Evolutionary conservation across 1,140 invertebrate genomes (phyloP), one percentile per base, ranked within the genome.

Genomic region (Cardiocondyla obscurior): DNA sequence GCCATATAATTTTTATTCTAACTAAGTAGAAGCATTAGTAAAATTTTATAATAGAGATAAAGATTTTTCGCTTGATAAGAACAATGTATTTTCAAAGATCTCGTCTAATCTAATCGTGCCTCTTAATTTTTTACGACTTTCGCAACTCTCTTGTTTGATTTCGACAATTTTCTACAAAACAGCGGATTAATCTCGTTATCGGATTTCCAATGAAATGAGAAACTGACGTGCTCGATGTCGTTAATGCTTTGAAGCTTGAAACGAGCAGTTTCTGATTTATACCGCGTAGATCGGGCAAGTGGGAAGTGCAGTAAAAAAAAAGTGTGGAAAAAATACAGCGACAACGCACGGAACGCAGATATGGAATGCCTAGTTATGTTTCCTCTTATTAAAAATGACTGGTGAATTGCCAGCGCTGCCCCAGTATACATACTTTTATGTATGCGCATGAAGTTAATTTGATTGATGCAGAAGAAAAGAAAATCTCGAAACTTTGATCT

Each of bases 301-400:
- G 36, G 62, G 7, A 67, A 16, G 33, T 55, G 33, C 10, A 39
- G 42, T 22, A 64, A 73, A 30, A 62, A 64, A 73, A 30, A 62
- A 25, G n/a, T 62, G 16, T 22, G 16, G 62, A 30, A 39, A 79
- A 76, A 67, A 69, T 79, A 79, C 62, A 79, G 74, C 62, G 74
- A 77, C 74, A 77, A 7, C 67, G 33, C 74, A 79, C 62, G 74
- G 7, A 79, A 79, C 25, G 46, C 16, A 67, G 74, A 79, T 79
- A 79, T 53, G 74, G 22, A 69, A 79, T 53, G 46, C 62, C 12
- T 69, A 67, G 30, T 77, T 77, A 79, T 42, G 74, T 79, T 79
- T 42, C 10, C 74, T 79, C 28, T 79, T 79, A 79, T 79, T 79
- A 79, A 79, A 44, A 53, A 30, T 53, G 12, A 67, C 46, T 51